Percentiles rank a stretch among this genome's conserved stretches.
Conservation (phyloP, 2,888 invertebrate genomes). For the Eristalis intricaria region DNA sequence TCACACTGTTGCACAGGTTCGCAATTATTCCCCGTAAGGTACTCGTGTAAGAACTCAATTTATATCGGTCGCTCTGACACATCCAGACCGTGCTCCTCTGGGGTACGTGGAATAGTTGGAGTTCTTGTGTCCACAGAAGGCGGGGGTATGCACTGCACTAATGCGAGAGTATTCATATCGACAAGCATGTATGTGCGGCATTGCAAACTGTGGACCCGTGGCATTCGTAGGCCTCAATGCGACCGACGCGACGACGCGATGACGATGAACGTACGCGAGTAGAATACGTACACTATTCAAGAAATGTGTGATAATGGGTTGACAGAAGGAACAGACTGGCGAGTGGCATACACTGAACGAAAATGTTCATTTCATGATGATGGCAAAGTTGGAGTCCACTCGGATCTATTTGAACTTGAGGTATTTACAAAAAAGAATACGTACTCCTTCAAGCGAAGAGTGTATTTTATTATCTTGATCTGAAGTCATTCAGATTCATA, state of each 20-base stretch:
- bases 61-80: constrained; percentile 33
- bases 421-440: too few relatives aligned
- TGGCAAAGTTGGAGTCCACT: too few relatives aligned
- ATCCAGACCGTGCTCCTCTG: constrained; percentile 26
- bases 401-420: too few relatives aligned
- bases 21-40: constrained; percentile 31
- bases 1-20: constrained; percentile 1
- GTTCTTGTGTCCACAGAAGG: constrained; percentile 1
- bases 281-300: neutral
- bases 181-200: neutral
- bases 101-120: neutral
- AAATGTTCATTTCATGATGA: neutral
- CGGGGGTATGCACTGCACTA: constrained; percentile 3
- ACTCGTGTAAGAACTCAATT: constrained; percentile 48
- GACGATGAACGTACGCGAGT: constrained; percentile 5
- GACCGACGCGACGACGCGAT: neutral
- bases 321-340: constrained; percentile 30
- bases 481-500: too few relatives aligned
- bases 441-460: too few relatives aligned
- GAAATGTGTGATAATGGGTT: constrained; percentile 44
- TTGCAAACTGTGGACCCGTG: neutral
- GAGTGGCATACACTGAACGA: constrained; percentile 42
- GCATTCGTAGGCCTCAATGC: neutral
- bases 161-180: constrained; percentile 21
- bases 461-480: too few relatives aligned